Evolutionary conservation across 2,888 invertebrate genomes (phyloP).

Genomic region (Erebia aethiops): DNA sequence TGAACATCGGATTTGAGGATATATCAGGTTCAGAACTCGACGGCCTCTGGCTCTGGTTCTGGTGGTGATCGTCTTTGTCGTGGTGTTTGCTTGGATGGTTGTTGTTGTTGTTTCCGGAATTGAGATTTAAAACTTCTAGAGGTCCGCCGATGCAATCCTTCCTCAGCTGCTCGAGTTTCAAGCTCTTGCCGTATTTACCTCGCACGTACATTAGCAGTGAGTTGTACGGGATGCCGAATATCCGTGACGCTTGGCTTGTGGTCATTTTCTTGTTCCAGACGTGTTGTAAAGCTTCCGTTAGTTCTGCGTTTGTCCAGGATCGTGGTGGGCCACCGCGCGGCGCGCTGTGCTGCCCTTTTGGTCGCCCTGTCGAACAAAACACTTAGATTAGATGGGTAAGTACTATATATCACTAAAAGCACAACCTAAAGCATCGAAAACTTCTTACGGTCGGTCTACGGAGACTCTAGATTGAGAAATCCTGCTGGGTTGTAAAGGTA

Average conservation of each 20-base stretch:
- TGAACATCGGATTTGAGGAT: constrained; percentile 87
- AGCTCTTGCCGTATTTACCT: constrained; percentile 96
- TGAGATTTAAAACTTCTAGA: constrained; percentile 87
- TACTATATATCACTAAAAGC: neutral
- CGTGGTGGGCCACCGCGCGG: constrained; percentile 95
- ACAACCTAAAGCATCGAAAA: too few species aligned
- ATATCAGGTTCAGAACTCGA: constrained; percentile 87
- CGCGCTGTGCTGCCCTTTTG: constrained; percentile 95
- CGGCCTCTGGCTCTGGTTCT: constrained; percentile 80
- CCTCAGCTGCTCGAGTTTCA: constrained; percentile 93
- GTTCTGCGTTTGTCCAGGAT: constrained; percentile 95
- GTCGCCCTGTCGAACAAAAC: constrained; percentile 85
- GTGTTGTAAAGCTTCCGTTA: constrained; percentile 94
- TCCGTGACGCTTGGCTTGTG: constrained; percentile 94
- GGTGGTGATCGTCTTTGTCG: constrained; percentile 81
- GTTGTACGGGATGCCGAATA: constrained; percentile 97
- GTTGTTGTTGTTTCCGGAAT: constrained; percentile 84
- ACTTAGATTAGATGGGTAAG: neutral
- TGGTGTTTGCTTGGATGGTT: constrained; percentile 81
- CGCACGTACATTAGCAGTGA: constrained; percentile 95
- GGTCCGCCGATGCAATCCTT: constrained; percentile 94
- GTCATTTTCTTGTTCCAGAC: constrained; percentile 99
- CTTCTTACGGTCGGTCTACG: too few species aligned
- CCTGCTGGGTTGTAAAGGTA: too few species aligned
- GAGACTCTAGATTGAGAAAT: too few species aligned